These are phyloP conservation scores for Thera obeliscata DNA, from an alignment of 2,888 invertebrate genomes.

Conservation along the genomic window DNA sequence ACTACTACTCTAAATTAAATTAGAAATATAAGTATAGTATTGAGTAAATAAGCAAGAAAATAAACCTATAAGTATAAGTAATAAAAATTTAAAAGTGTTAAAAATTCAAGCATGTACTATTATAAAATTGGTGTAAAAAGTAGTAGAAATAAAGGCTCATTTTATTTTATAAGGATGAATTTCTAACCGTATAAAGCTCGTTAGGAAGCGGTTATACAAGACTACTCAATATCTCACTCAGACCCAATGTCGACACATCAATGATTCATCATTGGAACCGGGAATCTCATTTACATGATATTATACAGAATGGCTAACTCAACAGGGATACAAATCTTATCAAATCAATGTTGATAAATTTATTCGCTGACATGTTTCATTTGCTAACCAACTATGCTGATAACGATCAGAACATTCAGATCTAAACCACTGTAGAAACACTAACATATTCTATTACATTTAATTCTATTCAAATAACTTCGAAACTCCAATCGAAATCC, in stretches of 20 bases:
- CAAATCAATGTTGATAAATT: conserved; percentile 57
- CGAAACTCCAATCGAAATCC: conserved; percentile 67
- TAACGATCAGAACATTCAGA: conserved; percentile 52
- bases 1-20: too few species aligned
- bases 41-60: too few species aligned
- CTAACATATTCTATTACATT: conserved; percentile 29
- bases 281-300: conserved; percentile 50
- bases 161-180: too few species aligned
- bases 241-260: conserved; percentile 45
- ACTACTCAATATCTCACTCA: conserved; percentile 32
- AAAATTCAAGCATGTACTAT: too few species aligned
- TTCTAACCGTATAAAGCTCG: conserved; percentile 15
- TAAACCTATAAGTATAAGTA: too few species aligned
- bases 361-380: conserved; percentile 61
- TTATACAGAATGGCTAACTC: conserved; percentile 46
- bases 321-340: conserved; percentile 59
- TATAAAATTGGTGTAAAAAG: too few species aligned
- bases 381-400: conserved; percentile 54
- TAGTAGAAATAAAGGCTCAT: too few species aligned
- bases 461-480: conserved; percentile 49
- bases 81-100: too few species aligned
- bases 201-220: conserved; percentile 20
- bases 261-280: conserved; percentile 56
- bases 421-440: conserved; percentile 29
- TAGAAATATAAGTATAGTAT: too few species aligned